Base-by-base conservation (phyloP, 1,140 invertebrate genomes). In the Teleopsis dalmanni region DNA sequence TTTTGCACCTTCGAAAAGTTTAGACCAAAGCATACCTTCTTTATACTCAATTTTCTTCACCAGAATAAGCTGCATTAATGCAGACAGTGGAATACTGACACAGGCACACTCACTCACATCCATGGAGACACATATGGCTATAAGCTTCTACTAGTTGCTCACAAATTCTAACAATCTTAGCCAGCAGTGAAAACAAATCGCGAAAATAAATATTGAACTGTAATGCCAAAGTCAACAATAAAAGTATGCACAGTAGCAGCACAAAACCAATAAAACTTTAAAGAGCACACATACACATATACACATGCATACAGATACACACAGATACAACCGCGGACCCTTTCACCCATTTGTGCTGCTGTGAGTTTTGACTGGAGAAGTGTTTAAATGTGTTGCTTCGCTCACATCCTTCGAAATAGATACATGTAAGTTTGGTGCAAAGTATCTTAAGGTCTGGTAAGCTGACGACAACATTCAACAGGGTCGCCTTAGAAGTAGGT, bases 151-250 rank as follows among this genome's bases (percentile, higher is more conserved):
- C 16, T 13, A 23, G 21, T 14, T 14, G 19, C 16, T 11, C 36
- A 37, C 21, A 31, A 18, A 19, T 43, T 25, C 31, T 25, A 18
- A 27, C 27, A 43, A 43, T 43, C 44, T 46, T 22, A 25, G 18
- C 11, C 23, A 25, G 18, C 11, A 23, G 47, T 21, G 23, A 37
- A 22, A 60, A 62, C 55, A 65, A 65, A 65, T 65, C 62, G 62
- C 62, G 62, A 65, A 60, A 62, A 65, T 65, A 65, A 65, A 65
- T 65, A 65, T 65, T 65, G 62, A 65, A 65, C 59, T 60, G 59
- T 65, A 65, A 65, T 60, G 59, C 62, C 62, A 65, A 65, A 65
- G 62, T 65, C 62, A 65, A 65, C 60, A 63, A 44, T 21, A 53
- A 40, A 34, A 22, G 10, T 37, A 14, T 21, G 18, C 36, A 14